Evolutionary conservation across 2,113 vertebrate genomes (phyloP).

Genomic region (Python bivittatus): DNA sequence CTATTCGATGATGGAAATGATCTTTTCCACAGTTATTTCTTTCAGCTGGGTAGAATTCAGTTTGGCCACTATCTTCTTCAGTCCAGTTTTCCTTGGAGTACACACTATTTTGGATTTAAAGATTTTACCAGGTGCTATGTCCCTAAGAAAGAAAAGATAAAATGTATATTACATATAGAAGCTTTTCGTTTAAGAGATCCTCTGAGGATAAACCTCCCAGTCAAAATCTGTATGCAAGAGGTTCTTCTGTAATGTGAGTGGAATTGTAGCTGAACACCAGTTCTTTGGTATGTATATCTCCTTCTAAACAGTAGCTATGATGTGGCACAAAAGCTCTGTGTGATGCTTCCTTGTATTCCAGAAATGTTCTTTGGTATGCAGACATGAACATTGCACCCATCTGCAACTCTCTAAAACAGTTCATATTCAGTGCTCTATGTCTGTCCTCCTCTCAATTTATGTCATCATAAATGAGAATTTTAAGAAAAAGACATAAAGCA

Average conservation of each 20-base stretch:
- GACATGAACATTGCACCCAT: not conserved
- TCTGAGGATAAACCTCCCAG: no score
- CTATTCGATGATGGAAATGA: constrained; percentile 50
- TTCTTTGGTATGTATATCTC: not conserved
- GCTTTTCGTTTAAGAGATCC: not conserved
- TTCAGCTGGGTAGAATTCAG: constrained; percentile 65
- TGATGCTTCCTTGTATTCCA: not conserved
- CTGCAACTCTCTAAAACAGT: not conserved
- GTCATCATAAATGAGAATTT: not conserved
- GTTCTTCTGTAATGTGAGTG: not conserved
- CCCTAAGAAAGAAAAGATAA: constrained; percentile 44
- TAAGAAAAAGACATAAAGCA: not conserved
- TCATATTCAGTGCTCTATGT: not conserved
- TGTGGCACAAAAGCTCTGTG: not conserved
- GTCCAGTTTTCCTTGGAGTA: constrained; percentile 50
- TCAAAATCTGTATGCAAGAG: not conserved
- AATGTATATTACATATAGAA: not conserved
- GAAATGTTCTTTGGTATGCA: not conserved
- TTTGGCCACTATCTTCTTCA: constrained; percentile 68
- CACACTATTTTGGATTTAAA: constrained; percentile 66
- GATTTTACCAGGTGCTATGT: constrained; percentile 59
- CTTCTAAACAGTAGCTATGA: not conserved
- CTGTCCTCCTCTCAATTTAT: not conserved
- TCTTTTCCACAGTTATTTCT: constrained; percentile 64
- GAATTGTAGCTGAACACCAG: not conserved